Base-by-base conservation (phyloP, 2,113 vertebrate species). In the Myotis yumanensis region DNA sequence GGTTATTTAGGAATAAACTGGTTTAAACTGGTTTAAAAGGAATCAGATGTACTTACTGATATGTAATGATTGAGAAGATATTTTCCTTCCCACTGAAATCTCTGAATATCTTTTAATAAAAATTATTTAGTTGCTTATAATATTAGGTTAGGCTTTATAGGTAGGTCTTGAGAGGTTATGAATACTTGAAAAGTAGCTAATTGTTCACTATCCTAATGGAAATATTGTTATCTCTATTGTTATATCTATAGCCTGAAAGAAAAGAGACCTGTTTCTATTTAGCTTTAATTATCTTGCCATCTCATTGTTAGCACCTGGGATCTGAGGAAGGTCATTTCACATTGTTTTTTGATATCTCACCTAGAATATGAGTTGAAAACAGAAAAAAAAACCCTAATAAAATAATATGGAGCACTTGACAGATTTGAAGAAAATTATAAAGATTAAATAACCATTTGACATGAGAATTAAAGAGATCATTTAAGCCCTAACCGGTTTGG, bases 91-190 rank as follows among this genome's bases (percentile, higher is more conserved):
- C 11, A 37, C 52, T 69, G 3, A 73, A 92, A 92, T 75, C n/a
- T 84, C 23, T 75, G 86, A 90, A 18, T 72, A 62, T 86, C 5
- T 59, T 84, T 93, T 64, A 94, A 71, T 90, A 79, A 54, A 95
- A 88, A 72, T 30, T n/a, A 82, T 72, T 87, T 88, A 51, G 35
- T 17, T 71, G 2, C 15, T 64, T 25, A 64, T 16, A 86, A 15
- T 66, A 6, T 73, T 46, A 75, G 23, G 40, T 52, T 73, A n/a
- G 75, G 32, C 46, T 68, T 91, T 57, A 66, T 10, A 96, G 46
- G n/a, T 4, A 94, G 32, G 17, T 83, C 28, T 79, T 94, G 28
- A 79, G 82, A 87, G 32, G 6, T 35, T 75, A 32, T 93, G 35
- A 59, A 75, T 81, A 52, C 52, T 88, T 89, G 30, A 4, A 66